Evolutionary conservation across 2,888 invertebrate genomes (phyloP).

Genomic region (Eutolmus rufibarbis): DNA sequence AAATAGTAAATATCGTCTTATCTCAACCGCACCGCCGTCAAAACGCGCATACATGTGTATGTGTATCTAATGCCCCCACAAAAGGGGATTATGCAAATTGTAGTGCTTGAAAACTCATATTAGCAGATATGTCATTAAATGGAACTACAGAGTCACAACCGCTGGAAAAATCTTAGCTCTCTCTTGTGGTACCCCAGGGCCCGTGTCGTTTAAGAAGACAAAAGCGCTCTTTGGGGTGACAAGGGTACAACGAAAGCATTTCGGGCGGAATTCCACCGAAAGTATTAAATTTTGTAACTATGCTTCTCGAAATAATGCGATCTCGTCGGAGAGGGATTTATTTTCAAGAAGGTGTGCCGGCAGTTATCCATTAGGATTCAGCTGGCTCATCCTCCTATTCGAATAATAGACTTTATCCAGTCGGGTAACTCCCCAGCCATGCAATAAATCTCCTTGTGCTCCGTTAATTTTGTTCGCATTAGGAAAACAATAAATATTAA

Average conservation of each 20-base stretch:
- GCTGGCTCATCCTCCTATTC: conserved; percentile 88
- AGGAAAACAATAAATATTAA: neutral
- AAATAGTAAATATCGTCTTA: conserved; percentile 26
- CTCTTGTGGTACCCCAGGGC: neutral
- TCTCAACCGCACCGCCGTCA: neutral
- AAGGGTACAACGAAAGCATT: conserved; percentile 16
- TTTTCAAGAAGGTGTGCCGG: neutral
- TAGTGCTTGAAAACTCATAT: conserved; percentile 10
- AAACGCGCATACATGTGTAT: neutral
- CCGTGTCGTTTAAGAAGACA: neutral
- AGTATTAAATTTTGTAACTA: conserved; percentile 24
- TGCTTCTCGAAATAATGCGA: neutral
- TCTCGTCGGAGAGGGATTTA: neutral
- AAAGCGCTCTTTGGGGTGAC: neutral
- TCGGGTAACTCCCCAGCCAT: conserved; percentile 66
- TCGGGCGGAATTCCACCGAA: neutral
- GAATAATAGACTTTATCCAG: conserved; percentile 88
- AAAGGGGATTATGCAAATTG: conserved; percentile 33
- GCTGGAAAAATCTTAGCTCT: neutral
- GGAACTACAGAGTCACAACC: neutral
- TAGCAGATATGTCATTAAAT: conserved; percentile 27
- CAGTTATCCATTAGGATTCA: neutral
- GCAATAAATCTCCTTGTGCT: neutral
- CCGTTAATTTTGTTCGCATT: neutral
- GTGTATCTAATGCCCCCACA: neutral